Base-by-base conservation (phyloP, 1,140 invertebrate species). In the Calliopsis andreniformis region DNA sequence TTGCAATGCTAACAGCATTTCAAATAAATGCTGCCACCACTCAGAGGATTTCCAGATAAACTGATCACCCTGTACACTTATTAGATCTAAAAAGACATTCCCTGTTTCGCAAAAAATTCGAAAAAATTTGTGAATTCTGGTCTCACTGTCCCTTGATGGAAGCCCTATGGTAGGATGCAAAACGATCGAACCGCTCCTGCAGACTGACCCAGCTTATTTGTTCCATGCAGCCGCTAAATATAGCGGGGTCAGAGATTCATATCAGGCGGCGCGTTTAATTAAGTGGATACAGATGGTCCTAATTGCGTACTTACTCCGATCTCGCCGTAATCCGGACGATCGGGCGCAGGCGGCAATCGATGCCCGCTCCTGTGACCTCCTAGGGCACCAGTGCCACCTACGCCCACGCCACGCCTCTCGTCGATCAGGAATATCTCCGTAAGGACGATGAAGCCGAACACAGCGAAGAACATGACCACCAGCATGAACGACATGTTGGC, bases 401-500 rank as follows among this genome's bases (percentile, higher is more conserved):
- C 89, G 35, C 88, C 85, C 23, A 89, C 86, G 42, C 89, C 87
- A 10, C 92, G 92, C 73, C 92, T 90, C 72, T 94, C 94, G 87
- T 97, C 95, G 47, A 96, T 95, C 59, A 96, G 92, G 87, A 96
- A 94, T 78, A 96, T 94, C 91, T 97, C 96, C 45, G 96, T 97
- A 51, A 97, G 92, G 16, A 97, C 94, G 80, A 98, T 97, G 63
- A 97, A 91, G 14, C 95, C 95, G 86, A 97, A 98, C 45, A 98
- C 95, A n/a, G 94, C 95, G 88, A 97, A 97, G 89, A 98, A 97
- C 92, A 97, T 96, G 71, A 98, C 94, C 35, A 98, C 96, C 85
- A 97, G 95, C 91, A 97, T 95, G 91, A 97, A 97, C 77, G 96
- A 97, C 94, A 97, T 94, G 87, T 96, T 96, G 67, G 96, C 96